Conservation (phyloP, 1,140 invertebrate genomes). For the Ceratina calcarata region DNA sequence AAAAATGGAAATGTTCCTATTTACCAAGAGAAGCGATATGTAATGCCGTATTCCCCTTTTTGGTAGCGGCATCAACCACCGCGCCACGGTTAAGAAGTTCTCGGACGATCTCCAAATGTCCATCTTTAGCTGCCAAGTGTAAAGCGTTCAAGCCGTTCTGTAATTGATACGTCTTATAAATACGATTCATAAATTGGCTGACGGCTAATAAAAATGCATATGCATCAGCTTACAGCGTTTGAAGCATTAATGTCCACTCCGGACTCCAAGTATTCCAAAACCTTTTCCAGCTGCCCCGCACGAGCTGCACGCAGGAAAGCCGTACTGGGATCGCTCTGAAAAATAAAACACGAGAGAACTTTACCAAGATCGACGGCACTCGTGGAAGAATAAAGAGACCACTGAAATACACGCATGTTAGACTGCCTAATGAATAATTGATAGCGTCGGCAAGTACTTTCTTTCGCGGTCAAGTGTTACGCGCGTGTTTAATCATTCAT, state of each 20-base stretch:
- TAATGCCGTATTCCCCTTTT: constrained; percentile 99
- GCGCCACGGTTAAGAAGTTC: constrained; percentile 95
- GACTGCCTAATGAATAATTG: constrained; percentile 20
- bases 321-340: constrained; percentile 90
- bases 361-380: too few relatives aligned
- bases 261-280: constrained; percentile 95
- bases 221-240: constrained; percentile 91
- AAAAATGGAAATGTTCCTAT: constrained; percentile 10
- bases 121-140: constrained; percentile 98
- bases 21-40: constrained; percentile 98
- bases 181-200: not conserved
- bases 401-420: not conserved
- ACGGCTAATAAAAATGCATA: not conserved
- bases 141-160: constrained; percentile 99
- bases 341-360: constrained; percentile 63
- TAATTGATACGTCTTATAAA: not conserved
- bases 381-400: not conserved
- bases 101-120: constrained; percentile 95
- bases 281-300: constrained; percentile 97
- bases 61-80: constrained; percentile 97
- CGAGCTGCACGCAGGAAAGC: constrained; percentile 96
- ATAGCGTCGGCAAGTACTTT: constrained; percentile 9
- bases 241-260: constrained; percentile 98
- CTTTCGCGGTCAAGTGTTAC: constrained; percentile 25
- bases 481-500: constrained; percentile 33